These are phyloP conservation scores for Luidia sarsii DNA, from an alignment of 53 echinoderm and acorn worm genomes.

Conservation along the genomic window DNA sequence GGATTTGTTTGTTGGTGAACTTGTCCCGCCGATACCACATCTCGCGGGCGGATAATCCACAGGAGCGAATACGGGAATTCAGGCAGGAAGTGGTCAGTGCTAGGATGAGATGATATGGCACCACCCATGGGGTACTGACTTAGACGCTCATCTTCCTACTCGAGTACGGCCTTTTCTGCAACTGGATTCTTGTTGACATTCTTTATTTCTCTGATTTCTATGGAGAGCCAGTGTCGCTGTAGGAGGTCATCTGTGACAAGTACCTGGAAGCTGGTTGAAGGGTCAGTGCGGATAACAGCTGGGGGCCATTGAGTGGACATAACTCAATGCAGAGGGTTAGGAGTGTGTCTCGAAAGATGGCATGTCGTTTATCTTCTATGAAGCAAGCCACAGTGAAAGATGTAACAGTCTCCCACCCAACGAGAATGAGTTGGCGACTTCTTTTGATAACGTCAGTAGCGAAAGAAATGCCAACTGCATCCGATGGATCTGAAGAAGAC, in stretches of 20 bases:
- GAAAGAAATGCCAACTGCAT: constrained; percentile 58
- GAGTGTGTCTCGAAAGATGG: constrained; percentile 58
- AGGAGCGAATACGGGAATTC: constrained; percentile 17
- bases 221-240: background rate
- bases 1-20: constrained; percentile 34
- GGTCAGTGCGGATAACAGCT: constrained; percentile 61
- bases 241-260: background rate
- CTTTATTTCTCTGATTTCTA: constrained; percentile 42
- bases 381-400: constrained; percentile 66
- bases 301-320: constrained; percentile 54
- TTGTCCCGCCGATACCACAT: constrained; percentile 23
- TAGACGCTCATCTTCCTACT: constrained; percentile 69
- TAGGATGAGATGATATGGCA: too few species aligned
- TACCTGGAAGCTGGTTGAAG: constrained; percentile 61
- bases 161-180: constrained; percentile 67
- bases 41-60: constrained; percentile 31
- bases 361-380: constrained; percentile 52
- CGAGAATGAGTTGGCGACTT: constrained; percentile 56
- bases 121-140: constrained; percentile 48
- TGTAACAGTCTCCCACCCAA: constrained; percentile 44
- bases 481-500: constrained; percentile 54
- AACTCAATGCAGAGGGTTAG: constrained; percentile 56
- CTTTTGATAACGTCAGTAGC: constrained; percentile 69
- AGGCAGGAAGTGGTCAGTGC: background rate
- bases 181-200: constrained; percentile 77